Base-by-base conservation (phyloP, 23 tunicate species). In the Trididemnum nubilum region DNA sequence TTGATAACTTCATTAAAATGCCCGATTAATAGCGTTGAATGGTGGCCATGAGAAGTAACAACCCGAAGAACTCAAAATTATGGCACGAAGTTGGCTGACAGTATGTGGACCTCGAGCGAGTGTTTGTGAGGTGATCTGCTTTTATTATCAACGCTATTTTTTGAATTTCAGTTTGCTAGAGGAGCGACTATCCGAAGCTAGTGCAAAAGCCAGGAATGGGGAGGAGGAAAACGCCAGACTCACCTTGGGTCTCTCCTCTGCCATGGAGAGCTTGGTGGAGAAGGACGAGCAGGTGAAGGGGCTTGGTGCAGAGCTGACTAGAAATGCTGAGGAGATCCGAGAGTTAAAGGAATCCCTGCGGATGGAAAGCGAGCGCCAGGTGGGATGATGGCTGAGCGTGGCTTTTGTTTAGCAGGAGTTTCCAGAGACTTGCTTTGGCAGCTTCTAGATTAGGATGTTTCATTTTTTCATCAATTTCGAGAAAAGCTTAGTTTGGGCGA, bases 331-430 rank as follows among this genome's bases (percentile, higher is more conserved):
- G 15, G 89, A 89, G 31, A 63, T 84, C 33, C 38, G 88, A 34
- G 22, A 71, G 7, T 61, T 89, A 66, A 83, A 84, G 54, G 89
- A 89, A 32, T 77, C 83, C 0, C 61, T 89, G 73, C 73, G 72
- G 12, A 60, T 34, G 22, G 95, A 89, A 63, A 89, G 95, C 71
- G 88, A 83, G 78, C 38, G 95, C 72, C 95, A 89, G 85, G 95
- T 89, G 18, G n/a, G 15, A 44, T 44, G 54, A 9, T 9, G 54
- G 54, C 9, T 15, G 54, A 44, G 15, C 15, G 54, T 44, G 15
- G 54, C 70, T 63, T 23, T 9, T 15, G 15, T 50, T 50, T 19
- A 15, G 19, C 58, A 50, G 58, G 19, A 19, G 58, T 50, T 50
- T 50, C 58, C 58, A 15, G 19, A 50, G 19, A 50, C 19, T 50